phyloP scores from a whole-genome alignment of 2,888 invertebrate species.

The Pherbina coryleti region DNA sequence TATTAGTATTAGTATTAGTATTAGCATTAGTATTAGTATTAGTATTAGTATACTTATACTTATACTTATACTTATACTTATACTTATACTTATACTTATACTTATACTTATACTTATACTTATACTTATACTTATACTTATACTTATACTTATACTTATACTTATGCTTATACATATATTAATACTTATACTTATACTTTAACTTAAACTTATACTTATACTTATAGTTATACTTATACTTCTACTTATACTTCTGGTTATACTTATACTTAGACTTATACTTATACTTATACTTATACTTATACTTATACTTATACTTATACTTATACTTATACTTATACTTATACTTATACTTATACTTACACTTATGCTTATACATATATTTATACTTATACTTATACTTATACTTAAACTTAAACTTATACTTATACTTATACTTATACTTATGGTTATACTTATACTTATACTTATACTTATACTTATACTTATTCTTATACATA shows the following conservation, averaged over 20 bases:
- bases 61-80: too few species aligned
- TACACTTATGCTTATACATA: neutral
- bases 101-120: too few species aligned
- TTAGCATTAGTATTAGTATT: too few species aligned
- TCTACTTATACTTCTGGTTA: neutral
- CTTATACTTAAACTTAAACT: constrained; percentile 1
- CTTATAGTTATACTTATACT: neutral
- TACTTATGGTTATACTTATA: constrained; percentile 1
- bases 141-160: too few species aligned
- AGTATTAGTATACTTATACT: too few species aligned
- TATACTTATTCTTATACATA: neutral
- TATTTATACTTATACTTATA: constrained; percentile 1
- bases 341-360: constrained; percentile 26
- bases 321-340: constrained; percentile 30
- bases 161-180: too few species aligned
- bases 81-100: too few species aligned
- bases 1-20: too few species aligned
- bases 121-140: too few species aligned
- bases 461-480: neutral
- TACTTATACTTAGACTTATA: constrained; percentile 27
- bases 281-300: constrained; percentile 29
- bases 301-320: constrained; percentile 28
- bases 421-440: neutral
- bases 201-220: neutral
- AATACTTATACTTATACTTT: neutral